Evolutionary conservation across 2,113 vertebrate genomes (phyloP).

Genomic region (Tupaia chinensis): DNA sequence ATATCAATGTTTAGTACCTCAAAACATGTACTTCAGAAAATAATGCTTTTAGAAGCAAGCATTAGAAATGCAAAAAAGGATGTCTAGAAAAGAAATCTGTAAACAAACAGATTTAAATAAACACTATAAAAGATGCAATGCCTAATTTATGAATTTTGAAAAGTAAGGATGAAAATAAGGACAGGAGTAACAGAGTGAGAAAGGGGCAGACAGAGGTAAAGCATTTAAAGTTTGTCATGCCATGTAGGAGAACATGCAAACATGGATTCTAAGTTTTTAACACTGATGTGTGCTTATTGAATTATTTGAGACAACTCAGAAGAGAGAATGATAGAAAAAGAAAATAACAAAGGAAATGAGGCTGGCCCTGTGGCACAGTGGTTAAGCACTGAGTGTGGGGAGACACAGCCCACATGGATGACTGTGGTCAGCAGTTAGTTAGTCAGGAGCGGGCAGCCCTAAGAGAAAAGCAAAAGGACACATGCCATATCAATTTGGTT

Average conservation of each 20-base stretch:
- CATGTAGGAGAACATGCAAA: background rate
- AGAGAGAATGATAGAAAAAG: background rate
- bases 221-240: background rate
- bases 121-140: background rate
- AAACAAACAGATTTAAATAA: background rate
- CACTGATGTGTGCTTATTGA: background rate
- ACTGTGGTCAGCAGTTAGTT: no score
- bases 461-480: no score
- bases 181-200: background rate
- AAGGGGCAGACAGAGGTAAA: background rate
- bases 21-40: background rate
- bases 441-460: no score
- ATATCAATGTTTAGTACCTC: background rate
- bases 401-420: no score
- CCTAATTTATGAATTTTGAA: background rate
- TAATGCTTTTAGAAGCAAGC: background rate
- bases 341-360: background rate
- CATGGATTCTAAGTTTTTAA: background rate
- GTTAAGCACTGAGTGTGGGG: no score
- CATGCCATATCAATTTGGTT: no score
- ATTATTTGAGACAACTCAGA: background rate
- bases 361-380: no score
- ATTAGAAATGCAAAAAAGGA: constrained; percentile 4
- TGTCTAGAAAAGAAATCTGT: background rate
- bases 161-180: background rate